A percentile compares a stretch with the other conserved stretches of the same genome.
Evolutionary conservation across 2,113 vertebrate genomes (phyloP).

Genomic region (Columba livia): DNA sequence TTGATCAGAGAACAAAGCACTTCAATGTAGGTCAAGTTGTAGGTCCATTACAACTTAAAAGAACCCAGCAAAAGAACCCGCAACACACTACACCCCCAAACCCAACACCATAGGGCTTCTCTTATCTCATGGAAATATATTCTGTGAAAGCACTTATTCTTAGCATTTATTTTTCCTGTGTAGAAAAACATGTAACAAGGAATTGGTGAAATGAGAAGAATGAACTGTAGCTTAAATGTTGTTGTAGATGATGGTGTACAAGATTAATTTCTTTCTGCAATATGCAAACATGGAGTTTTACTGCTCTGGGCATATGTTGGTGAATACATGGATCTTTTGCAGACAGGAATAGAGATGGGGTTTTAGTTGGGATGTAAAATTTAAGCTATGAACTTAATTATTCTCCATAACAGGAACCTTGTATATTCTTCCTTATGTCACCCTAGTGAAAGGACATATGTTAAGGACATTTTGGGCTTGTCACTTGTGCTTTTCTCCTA

Average conservation of each 20-base stretch:
- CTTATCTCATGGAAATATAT: neutral
- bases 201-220: neutral
- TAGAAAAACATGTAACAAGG: neutral
- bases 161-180: neutral
- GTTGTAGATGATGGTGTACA: neutral
- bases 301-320: neutral
- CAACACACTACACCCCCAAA: neutral
- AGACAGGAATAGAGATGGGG: neutral
- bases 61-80: neutral
- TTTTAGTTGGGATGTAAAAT: neutral
- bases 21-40: neutral
- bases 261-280: neutral
- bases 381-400: neutral
- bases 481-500: constrained; percentile 40
- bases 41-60: neutral
- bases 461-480: neutral
- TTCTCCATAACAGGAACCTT: neutral
- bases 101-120: neutral
- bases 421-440: neutral
- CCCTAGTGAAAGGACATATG: neutral
- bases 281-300: neutral
- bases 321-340: neutral
- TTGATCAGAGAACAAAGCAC: neutral
- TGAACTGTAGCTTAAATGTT: neutral
- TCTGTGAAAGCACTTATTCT: neutral